Evolutionary conservation across 2,888 invertebrate species (phyloP).

Genomic region (Stratiomys singularior): DNA sequence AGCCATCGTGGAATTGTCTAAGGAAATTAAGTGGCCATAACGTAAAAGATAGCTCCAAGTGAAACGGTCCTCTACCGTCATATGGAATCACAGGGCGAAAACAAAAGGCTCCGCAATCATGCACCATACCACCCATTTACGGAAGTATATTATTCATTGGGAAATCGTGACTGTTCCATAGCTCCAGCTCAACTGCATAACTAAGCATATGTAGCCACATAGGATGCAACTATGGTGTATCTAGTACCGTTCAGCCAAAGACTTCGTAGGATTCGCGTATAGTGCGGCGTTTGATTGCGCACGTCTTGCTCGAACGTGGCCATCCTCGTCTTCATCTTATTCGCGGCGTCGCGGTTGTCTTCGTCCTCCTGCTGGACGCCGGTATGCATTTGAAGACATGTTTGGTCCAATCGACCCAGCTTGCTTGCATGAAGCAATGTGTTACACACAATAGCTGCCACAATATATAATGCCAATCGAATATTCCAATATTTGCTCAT

Average conservation of each 20-base stretch:
- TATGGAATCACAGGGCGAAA: constrained; percentile 27
- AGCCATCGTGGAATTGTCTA: constrained; percentile 20
- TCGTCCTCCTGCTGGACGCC: background rate
- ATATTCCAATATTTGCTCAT: constrained; percentile 46
- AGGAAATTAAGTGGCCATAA: constrained; percentile 35
- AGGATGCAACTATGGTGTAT: constrained; percentile 6
- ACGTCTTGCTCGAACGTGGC: constrained; percentile 41
- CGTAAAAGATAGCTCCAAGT: constrained; percentile 6
- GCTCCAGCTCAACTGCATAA: constrained; percentile 9
- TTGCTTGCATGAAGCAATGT: background rate
- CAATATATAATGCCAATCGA: constrained; percentile 34
- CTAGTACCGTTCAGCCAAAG: constrained; percentile 33
- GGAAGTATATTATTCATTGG: constrained; percentile 54
- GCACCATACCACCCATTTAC: constrained; percentile 53
- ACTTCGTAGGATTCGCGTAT: constrained; percentile 34
- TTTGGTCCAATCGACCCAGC: background rate
- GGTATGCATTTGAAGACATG: background rate
- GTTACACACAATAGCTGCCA: background rate
- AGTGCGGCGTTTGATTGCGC: constrained; percentile 43
- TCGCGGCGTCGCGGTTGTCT: background rate
- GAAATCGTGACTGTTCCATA: constrained; percentile 51
- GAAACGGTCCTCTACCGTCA: constrained; percentile 1
- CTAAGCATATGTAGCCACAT: background rate
- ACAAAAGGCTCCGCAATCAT: constrained; percentile 49
- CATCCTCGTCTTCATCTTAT: constrained; percentile 29